Base-by-base conservation (phyloP, 2,797 vertebrate species). In the Oryzias dopingdopingensis region DNA sequence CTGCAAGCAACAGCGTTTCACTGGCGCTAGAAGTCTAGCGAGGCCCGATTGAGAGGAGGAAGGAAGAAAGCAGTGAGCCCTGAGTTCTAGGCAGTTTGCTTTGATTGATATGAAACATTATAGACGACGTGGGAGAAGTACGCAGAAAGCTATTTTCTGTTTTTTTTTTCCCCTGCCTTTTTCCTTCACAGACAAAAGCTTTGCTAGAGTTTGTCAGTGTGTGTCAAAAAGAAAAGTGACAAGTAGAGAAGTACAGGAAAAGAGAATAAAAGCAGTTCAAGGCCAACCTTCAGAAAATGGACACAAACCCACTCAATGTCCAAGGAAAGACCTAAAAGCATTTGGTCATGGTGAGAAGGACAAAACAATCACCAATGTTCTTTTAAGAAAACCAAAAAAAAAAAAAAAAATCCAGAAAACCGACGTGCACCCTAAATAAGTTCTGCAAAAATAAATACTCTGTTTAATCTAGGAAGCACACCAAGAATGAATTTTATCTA, bases 41-140 rank as follows among this genome's bases (percentile, higher is more conserved):
- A 82, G 77, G 63, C 68, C 70, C 62, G 59, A 74, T 52, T 13
- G 52, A 72, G 49, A 64, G 42, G 62, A 71, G 52, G 32, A 51
- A 43, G 62, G 24, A 56, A 61, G 43, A 53, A 42, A 49, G 52
- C 62, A 65, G 63, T 67, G 56, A 49, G 68, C 62, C 56, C 56
- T 20, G 74, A 59, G 73, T 64, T 67, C 64, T 2, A 74, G 68
- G 80, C 76, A 77, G 76, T 82, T 88, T 83, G 78, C 59, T 49
- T 79, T 87, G 89, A 90, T 89, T 89, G 86, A 91, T 87, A 75
- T 62, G 76, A 82, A 82, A 82, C 71, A 85, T 91, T 90, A 89
- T 73, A 71, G 76, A 73, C 79, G 82, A 83, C 86, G 82, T 65
- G 71, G 76, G 67, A 79, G 76, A 83, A 75, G 69, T 62, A 69